Evolutionary conservation across 2,888 invertebrate species (phyloP).

Genomic region (Drosophila kambysellisi): DNA sequence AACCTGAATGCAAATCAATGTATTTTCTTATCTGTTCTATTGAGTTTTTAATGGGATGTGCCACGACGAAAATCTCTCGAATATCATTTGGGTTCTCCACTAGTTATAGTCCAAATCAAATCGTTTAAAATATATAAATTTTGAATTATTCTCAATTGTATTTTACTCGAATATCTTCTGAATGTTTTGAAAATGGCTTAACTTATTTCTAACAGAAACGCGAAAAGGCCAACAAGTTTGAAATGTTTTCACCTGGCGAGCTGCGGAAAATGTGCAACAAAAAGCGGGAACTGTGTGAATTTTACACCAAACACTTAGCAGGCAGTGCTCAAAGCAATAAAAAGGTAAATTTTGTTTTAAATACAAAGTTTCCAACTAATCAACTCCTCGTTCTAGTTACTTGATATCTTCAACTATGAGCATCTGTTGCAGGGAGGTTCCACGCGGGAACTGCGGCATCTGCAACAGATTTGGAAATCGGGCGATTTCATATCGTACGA

Average conservation of each 20-base stretch:
- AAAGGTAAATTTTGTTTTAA: constrained; percentile 38
- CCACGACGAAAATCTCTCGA: too few relatives aligned
- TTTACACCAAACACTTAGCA: constrained; percentile 56
- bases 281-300: constrained; percentile 59
- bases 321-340: constrained; percentile 63
- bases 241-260: constrained; percentile 64
- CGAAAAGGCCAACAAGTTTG: constrained; percentile 52
- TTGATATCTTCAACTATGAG: constrained; percentile 76
- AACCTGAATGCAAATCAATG: not conserved
- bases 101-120: too few relatives aligned
- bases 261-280: constrained; percentile 50
- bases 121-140: too few relatives aligned
- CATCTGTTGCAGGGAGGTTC: constrained; percentile 79
- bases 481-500: constrained; percentile 82
- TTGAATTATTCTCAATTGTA: not conserved
- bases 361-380: not conserved
- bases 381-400: constrained; percentile 45
- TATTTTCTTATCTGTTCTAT: not conserved
- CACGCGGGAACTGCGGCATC: constrained; percentile 71
- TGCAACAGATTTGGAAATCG: constrained; percentile 80
- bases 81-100: too few relatives aligned
- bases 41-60: not conserved
- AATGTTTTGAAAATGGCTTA: not conserved
- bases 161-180: not conserved
- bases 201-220: constrained; percentile 36